Percentiles rank a stretch among this genome's conserved stretches.
Evolutionary conservation across 2,797 vertebrate genomes (phyloP).

Genomic region (Selene dorsalis): DNA sequence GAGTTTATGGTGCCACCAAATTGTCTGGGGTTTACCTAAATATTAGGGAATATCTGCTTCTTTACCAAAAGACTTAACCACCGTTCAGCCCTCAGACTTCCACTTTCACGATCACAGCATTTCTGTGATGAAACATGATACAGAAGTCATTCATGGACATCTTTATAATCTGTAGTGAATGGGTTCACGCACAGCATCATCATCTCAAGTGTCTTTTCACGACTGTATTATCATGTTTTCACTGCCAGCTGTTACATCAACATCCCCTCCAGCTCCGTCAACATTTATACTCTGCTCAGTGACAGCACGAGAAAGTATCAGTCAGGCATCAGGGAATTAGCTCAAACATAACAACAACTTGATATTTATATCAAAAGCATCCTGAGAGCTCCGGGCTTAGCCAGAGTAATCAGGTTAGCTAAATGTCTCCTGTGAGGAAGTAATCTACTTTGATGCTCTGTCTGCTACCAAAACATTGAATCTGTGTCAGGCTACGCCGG

Average conservation of each 20-base stretch:
- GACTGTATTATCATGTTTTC: slow-evolving; percentile 21
- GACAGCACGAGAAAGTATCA: slow-evolving; percentile 27
- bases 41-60: background rate
- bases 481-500: slow-evolving; percentile 43
- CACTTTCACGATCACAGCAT: background rate
- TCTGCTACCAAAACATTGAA: slow-evolving; percentile 58
- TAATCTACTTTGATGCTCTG: slow-evolving; percentile 75
- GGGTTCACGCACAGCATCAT: background rate
- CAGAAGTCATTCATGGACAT: background rate
- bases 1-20: background rate
- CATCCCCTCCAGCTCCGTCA: background rate
- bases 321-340: slow-evolving; percentile 36
- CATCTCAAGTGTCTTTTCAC: background rate
- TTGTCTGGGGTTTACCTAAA: background rate
- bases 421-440: slow-evolving; percentile 59
- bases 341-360: slow-evolving; percentile 63
- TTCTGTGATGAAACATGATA: background rate
- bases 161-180: background rate
- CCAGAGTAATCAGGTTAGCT: slow-evolving; percentile 69
- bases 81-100: background rate
- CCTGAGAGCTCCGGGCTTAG: slow-evolving; percentile 59
- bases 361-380: slow-evolving; percentile 67
- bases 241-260: background rate
- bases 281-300: background rate
- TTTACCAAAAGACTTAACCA: background rate